phyloP scores from a whole-genome alignment of 92 coral and sea anemone species.

The Isaurus tuberculatus region DNA sequence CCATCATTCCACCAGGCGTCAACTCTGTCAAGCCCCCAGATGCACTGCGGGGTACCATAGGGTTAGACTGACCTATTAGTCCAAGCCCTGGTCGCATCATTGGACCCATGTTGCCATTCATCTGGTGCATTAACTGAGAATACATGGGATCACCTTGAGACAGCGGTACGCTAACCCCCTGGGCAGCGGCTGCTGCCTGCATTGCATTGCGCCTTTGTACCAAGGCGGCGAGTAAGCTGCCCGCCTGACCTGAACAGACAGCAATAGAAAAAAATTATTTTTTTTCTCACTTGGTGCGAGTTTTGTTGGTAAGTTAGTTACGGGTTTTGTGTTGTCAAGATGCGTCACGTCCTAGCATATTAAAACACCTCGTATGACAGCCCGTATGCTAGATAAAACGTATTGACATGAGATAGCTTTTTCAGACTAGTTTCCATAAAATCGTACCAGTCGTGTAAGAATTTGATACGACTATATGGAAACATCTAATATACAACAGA shows the following conservation, averaged over 20 bases:
- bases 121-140: conserved; percentile 70
- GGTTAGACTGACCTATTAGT: conserved; percentile 59
- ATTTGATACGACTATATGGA: too few species aligned
- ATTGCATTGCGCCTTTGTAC: conserved; percentile 85
- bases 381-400: too few species aligned
- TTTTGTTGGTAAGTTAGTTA: too few species aligned
- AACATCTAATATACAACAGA: too few species aligned
- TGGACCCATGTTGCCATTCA: conserved; percentile 78
- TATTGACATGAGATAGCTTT: too few species aligned
- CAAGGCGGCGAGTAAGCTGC: conserved; percentile 82
- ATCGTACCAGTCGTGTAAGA: too few species aligned
- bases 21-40: conserved; percentile 64
- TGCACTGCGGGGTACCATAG: conserved; percentile 55
- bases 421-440: too few species aligned
- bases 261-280: background rate
- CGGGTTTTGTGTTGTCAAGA: too few species aligned
- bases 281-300: background rate
- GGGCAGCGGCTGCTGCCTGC: conserved; percentile 72
- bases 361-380: too few species aligned
- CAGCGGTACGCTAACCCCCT: conserved; percentile 50
- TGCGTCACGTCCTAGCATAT: too few species aligned
- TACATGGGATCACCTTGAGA: conserved; percentile 66
- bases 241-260: conserved; percentile 79
- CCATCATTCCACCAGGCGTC: conserved; percentile 73
- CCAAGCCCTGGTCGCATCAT: conserved; percentile 74